Base-by-base conservation (phyloP, 2,113 vertebrate species). In the Gila orcuttii region DNA sequence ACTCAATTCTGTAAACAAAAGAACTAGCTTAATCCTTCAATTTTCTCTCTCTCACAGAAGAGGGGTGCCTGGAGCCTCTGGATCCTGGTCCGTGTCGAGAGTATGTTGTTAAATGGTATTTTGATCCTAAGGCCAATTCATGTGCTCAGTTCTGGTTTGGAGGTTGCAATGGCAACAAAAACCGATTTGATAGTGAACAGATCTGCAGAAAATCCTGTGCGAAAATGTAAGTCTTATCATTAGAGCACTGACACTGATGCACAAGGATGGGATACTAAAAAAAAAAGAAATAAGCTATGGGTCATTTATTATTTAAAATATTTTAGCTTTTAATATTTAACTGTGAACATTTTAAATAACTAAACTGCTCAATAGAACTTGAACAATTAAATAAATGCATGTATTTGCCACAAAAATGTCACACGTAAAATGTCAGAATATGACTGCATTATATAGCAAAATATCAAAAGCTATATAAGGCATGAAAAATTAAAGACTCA, bases 91-190 rank as follows among this genome's bases (percentile, higher is more conserved):
- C 95, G 0, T 97, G 97, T 71, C 79, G 69, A 0, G 68, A 95
- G 31, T 97, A 97, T 0, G 82, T 94, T 80, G 92, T 95, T 42
- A 96, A 94, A 87, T 97, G 97, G 97, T 97, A 96, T 92, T 97
- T 96, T 25, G 95, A 96, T 86, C 86, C 88, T 28, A 90, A 89
- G 0, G 93, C 94, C 10, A 96, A 97, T 83, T 92, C 95, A 3
- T 97, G 97, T n/a, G 96, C 94, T 77, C 95, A 93, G 83, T 98
- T 98, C 93, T 98, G 97, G 96, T 99, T 95, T 0, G 95, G 97
- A 87, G 96, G 96, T 60, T 98, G 96, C 45, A 42, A 59, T 1
- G 96, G 96, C 84, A 96, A 94, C 85, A 68, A 86, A 78, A 98
- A 98, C 33, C 94, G 92, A 85, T 98, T 97, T 91, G 93, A 96